Conservation (phyloP, 2,888 invertebrate genomes). For the Drosophila conformis region DNA sequence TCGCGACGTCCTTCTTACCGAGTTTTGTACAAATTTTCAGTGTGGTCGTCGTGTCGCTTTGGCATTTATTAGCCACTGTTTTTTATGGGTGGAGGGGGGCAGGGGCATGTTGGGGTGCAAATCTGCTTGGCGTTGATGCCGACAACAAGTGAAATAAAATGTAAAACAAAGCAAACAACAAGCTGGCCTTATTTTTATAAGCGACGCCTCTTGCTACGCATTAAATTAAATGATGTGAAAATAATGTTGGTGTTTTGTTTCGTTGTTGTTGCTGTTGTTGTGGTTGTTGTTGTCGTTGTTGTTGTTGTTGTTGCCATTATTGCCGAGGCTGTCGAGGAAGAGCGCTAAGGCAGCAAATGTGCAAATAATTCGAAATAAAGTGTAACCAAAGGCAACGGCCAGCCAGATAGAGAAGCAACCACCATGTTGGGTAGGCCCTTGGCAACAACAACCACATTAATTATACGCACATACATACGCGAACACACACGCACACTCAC, state of each 20-base stretch:
- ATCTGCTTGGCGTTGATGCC: constrained; percentile 17
- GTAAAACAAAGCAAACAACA: constrained; percentile 56
- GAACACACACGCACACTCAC: constrained; percentile 6
- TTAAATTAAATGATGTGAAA: constrained; percentile 83
- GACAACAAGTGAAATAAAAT: constrained; percentile 71
- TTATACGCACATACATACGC: constrained; percentile 50
- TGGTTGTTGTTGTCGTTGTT: constrained; percentile 7
- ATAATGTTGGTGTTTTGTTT: constrained; percentile 72
- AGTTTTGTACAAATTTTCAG: constrained; percentile 62
- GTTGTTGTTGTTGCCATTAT: constrained; percentile 16
- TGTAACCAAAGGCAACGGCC: constrained; percentile 58
- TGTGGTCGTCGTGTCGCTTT: constrained; percentile 59
- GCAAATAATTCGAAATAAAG: constrained; percentile 73
- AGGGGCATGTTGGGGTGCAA: neutral
- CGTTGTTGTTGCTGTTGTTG: constrained; percentile 26
- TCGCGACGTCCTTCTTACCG: constrained; percentile 1
- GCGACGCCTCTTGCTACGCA: constrained; percentile 57
- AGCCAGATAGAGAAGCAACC: constrained; percentile 25
- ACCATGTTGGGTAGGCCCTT: constrained; percentile 24
- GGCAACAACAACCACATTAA: constrained; percentile 63
- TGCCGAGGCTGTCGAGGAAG: constrained; percentile 15
- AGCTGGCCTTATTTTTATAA: constrained; percentile 44
- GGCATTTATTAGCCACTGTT: constrained; percentile 71
- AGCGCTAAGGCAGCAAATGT: constrained; percentile 64
- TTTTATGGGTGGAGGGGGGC: neutral